Base-by-base conservation (phyloP, 1,140 invertebrate genomes). In the Drosophila truncata region DNA sequence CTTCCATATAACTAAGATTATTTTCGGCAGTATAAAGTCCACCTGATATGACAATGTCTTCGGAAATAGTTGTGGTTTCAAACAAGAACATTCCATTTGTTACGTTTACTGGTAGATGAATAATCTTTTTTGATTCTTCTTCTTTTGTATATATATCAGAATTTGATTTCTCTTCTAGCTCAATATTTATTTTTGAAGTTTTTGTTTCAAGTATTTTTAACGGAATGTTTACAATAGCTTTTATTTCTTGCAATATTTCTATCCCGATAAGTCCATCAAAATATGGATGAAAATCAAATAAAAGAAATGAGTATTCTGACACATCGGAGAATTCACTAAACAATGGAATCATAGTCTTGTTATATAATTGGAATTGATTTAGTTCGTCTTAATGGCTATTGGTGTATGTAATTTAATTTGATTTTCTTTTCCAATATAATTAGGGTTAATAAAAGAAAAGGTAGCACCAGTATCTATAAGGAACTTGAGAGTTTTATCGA, bases 311-410 rank as follows among this genome's bases (percentile, higher is more conserved):
- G 37, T 39, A 39, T n/a, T 39, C 6, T n/a, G 37, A 39, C 37
- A 39, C 6, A 39, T 39, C 37, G 3, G 37, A 39, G n/a, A n/a
- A n/a, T n/a, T n/a, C n/a, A n/a, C n/a, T n/a, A n/a, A n/a, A n/a
- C n/a, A n/a, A n/a, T n/a, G n/a, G n/a, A n/a, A n/a, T n/a, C n/a
- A n/a, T n/a, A n/a, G n/a, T n/a, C n/a, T n/a, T n/a, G n/a, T n/a
- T 52, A 63, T 63, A 3, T 63, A 57, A 66, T 66, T 66, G 63
- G 63, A 58, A 66, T 66, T 58, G 52, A 50, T 66, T 66, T 58
- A 66, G 31, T 66, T 49, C 52, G 60, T 55, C 62, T 65, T 65
- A 55, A 65, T 65, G 50, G 41, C 20, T 65, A 55, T 65, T 63
- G 61, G 49, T 63, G 61, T 44, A 46, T 63, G 61, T 63, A 54